phyloP scores from a whole-genome alignment of 37 sponge, comb jelly and placozoan genomes.

The Oscarella lobularis region DNA sequence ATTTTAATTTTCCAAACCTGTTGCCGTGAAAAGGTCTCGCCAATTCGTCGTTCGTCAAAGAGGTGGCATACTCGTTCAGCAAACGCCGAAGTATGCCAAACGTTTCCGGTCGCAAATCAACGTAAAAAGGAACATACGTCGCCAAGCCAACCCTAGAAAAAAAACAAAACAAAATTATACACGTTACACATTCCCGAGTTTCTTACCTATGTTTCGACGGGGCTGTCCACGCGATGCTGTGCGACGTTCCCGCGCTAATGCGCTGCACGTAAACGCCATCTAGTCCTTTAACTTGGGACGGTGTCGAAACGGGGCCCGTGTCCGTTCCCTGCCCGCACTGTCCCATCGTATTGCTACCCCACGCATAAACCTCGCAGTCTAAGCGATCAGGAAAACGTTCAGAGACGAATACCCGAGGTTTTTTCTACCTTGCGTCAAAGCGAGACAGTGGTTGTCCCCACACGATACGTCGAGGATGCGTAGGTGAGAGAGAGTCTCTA shows the following conservation, averaged over 20 bases:
- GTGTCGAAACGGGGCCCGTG: constrained; percentile 35
- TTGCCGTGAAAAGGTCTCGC: neutral
- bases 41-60: neutral
- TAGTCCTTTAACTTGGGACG: constrained; percentile 47
- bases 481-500: constrained; percentile 39
- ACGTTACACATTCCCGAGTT: neutral
- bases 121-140: constrained; percentile 23
- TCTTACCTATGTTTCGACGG: constrained; percentile 59
- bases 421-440: constrained; percentile 66
- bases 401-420: neutral
- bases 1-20: too few relatives aligned
- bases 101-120: constrained; percentile 17
- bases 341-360: constrained; percentile 84
- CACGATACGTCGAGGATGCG: constrained; percentile 58
- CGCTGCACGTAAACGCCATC: constrained; percentile 61
- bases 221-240: constrained; percentile 88
- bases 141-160: constrained; percentile 1
- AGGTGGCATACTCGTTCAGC: neutral
- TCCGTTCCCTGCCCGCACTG: constrained; percentile 81
- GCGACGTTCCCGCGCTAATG: constrained; percentile 76
- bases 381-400: neutral
- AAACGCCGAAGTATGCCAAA: constrained; percentile 9
- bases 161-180: neutral
- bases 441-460: constrained; percentile 78
- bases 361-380: constrained; percentile 81